Evolutionary conservation across 2,888 invertebrate genomes (phyloP).

Genomic region (Caenorhabditis macrosperma): DNA sequence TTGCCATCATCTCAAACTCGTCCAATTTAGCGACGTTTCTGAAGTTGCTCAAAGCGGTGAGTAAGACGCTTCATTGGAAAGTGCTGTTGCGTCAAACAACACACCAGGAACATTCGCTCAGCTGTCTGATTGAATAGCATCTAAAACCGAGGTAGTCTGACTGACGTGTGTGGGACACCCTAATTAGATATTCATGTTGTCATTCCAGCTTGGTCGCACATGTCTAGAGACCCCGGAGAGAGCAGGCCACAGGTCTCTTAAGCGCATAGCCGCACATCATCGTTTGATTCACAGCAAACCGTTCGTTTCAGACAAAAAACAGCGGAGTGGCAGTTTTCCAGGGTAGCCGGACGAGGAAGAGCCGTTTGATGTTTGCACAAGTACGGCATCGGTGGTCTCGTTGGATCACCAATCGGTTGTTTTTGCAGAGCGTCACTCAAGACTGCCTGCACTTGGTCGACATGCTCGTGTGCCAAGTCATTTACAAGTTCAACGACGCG

Average conservation of each 20-base stretch:
- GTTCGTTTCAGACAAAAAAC: neutral
- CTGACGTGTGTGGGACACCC: too few species aligned
- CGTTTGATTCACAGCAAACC: too few species aligned
- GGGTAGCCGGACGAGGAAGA: neutral
- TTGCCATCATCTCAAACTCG: slow-evolving; percentile 46
- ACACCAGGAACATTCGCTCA: too few species aligned
- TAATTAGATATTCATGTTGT: too few species aligned
- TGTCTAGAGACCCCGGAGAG: too few species aligned
- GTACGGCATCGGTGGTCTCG: slow-evolving; percentile 24
- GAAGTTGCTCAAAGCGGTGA: slow-evolving; percentile 15
- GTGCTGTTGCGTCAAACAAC: neutral
- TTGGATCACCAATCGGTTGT: slow-evolving; percentile 13
- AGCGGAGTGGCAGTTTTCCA: neutral
- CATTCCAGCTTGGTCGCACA: neutral
- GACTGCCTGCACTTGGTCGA: slow-evolving; percentile 54
- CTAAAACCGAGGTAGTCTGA: too few species aligned
- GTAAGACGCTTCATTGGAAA: slow-evolving; percentile 1
- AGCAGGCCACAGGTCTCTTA: too few species aligned
- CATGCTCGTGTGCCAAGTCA: slow-evolving; percentile 56
- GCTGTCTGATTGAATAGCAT: neutral
- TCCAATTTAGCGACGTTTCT: slow-evolving; percentile 54
- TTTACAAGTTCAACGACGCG: slow-evolving; percentile 59
- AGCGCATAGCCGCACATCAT: too few species aligned
- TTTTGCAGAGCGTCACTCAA: slow-evolving; percentile 59
- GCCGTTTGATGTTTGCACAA: slow-evolving; percentile 46